phyloP scores from a whole-genome alignment of 30 jellyfish, hydroid and myxozoan species.

The Cassiopea andromeda region DNA sequence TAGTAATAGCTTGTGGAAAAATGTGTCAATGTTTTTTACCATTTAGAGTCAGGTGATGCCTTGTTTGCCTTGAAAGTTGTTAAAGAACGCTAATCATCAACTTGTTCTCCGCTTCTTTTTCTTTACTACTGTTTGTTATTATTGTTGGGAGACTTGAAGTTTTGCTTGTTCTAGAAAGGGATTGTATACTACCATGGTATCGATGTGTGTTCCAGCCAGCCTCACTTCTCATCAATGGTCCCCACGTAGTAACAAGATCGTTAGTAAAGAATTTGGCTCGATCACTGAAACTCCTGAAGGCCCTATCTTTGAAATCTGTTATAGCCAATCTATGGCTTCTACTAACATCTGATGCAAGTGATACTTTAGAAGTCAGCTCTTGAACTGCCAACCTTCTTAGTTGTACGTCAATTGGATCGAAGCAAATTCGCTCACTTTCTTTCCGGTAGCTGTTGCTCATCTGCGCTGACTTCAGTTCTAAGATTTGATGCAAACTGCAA shows the following conservation, averaged over 20 bases:
- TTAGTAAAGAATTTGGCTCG: not conserved
- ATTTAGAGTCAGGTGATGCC: no score
- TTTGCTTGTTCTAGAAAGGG: slow-evolving; percentile 14
- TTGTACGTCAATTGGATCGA: slow-evolving; percentile 33
- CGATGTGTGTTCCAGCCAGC: not conserved
- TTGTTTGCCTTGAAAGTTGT: no score
- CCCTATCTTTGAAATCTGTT: slow-evolving; percentile 11
- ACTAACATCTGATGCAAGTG: slow-evolving; percentile 8
- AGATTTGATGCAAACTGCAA: slow-evolving; percentile 29
- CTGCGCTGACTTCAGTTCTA: slow-evolving; percentile 8
- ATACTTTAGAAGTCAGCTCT: not conserved
- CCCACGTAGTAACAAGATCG: not conserved
- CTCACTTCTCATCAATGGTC: not conserved
- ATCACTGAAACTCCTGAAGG: slow-evolving; percentile 18
- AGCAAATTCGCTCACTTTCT: slow-evolving; percentile 14
- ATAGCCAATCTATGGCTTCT: slow-evolving; percentile 16
- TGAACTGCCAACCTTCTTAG: slow-evolving; percentile 7
- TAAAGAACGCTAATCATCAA: no score
- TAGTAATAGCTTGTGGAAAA: no score
- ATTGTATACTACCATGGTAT: not conserved
- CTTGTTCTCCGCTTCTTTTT: not conserved
- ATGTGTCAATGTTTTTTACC: no score
- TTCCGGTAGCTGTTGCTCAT: slow-evolving; percentile 4
- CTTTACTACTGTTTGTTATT: not conserved
- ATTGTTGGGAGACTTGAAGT: slow-evolving; percentile 43